Evolutionary conservation across 2,797 vertebrate genomes (phyloP).

Genomic region (Enteromius thamalakanensis): DNA sequence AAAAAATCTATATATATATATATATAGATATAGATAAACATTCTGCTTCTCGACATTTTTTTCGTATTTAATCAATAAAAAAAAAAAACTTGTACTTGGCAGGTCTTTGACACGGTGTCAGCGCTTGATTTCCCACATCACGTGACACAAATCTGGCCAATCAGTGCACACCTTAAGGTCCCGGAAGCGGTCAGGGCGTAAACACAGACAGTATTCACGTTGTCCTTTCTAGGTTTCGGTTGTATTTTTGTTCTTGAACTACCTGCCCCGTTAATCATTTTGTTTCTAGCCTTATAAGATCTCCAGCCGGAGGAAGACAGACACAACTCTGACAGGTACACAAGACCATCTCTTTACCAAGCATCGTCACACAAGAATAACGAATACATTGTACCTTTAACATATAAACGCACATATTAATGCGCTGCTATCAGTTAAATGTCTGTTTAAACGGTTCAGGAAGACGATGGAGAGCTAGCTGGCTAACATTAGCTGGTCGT

Average conservation of each 20-base stretch:
- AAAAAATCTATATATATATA: too few species aligned
- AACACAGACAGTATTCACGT: too few species aligned
- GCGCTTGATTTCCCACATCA: neutral
- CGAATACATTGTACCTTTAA: neutral
- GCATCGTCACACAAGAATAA: neutral
- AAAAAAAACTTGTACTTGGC: neutral
- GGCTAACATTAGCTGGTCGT: slow-evolving; percentile 40
- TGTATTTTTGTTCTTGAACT: slow-evolving; percentile 19
- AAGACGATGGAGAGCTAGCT: slow-evolving; percentile 59
- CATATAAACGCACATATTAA: neutral
- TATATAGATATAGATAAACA: too few species aligned
- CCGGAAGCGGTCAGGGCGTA: neutral
- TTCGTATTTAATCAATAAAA: neutral
- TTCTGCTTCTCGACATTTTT: neutral
- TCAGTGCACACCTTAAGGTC: neutral
- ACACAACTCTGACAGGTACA: slow-evolving; percentile 48
- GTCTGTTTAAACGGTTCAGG: slow-evolving; percentile 6
- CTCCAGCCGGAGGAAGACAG: slow-evolving; percentile 34
- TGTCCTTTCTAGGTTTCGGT: slow-evolving; percentile 7
- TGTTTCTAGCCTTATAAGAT: slow-evolving; percentile 30
- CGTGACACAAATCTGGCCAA: slow-evolving; percentile 12
- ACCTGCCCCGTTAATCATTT: slow-evolving; percentile 12
- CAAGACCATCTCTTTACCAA: slow-evolving; percentile 1
- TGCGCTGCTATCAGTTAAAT: neutral
- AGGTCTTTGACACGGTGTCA: neutral